phyloP scores from a whole-genome alignment of 2,888 invertebrate genomes.

The Zygothrica quintamaculata region DNA sequence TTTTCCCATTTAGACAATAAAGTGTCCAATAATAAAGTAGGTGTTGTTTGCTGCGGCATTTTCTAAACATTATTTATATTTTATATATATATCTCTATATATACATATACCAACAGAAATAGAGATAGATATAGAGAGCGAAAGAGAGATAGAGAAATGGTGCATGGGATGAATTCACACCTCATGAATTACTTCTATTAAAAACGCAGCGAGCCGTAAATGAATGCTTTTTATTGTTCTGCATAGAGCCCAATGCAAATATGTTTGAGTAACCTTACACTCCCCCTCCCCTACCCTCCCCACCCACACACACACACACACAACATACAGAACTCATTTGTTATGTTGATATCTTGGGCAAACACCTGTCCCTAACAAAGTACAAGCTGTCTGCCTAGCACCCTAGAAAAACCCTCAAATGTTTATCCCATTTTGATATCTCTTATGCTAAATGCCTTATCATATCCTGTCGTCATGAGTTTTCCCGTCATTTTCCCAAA shows the following conservation, averaged over 20 bases:
- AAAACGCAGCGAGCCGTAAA: slow-evolving; percentile 63
- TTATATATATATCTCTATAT: slow-evolving; percentile 31
- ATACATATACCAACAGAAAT: background rate
- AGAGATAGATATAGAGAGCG: background rate
- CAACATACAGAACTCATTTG: no score
- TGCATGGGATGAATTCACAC: slow-evolving; percentile 54
- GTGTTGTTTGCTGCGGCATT: slow-evolving; percentile 62
- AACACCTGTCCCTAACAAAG: slow-evolving; percentile 59
- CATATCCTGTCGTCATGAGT: slow-evolving; percentile 53
- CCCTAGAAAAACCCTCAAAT: slow-evolving; percentile 22
- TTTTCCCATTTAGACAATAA: slow-evolving; percentile 78
- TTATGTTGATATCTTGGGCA: slow-evolving; percentile 30
- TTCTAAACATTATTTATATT: slow-evolving; percentile 63
- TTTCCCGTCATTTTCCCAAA: slow-evolving; percentile 39
- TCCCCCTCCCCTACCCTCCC: background rate
- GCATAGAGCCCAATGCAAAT: slow-evolving; percentile 40
- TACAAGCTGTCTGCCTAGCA: no score
- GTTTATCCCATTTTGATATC: slow-evolving; percentile 30
- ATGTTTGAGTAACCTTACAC: slow-evolving; percentile 8
- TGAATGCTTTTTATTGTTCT: slow-evolving; percentile 69
- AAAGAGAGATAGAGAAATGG: background rate
- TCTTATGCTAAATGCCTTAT: slow-evolving; percentile 36
- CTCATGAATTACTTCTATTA: slow-evolving; percentile 76
- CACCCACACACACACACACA: background rate
- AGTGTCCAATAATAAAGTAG: slow-evolving; percentile 80